phyloP scores from a whole-genome alignment of 2,888 invertebrate species.

The Sphaerophoria rueppellii region DNA sequence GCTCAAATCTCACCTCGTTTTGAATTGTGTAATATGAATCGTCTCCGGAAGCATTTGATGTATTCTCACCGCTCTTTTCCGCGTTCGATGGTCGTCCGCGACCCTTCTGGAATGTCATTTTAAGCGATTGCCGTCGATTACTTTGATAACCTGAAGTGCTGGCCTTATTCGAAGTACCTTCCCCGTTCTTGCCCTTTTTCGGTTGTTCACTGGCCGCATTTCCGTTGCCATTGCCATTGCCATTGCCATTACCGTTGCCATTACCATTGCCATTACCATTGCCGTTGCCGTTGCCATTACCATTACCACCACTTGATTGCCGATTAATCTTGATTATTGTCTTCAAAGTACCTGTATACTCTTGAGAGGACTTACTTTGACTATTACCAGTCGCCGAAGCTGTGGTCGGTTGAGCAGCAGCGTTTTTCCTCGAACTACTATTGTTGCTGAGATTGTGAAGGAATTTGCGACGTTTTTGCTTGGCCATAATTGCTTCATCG shows the following conservation, averaged over 20 bases:
- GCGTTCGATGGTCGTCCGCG: constrained; percentile 84
- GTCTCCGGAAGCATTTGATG: constrained; percentile 76
- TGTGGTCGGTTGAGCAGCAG: constrained; percentile 5
- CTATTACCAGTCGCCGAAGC: constrained; percentile 64
- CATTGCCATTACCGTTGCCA: too few relatives aligned
- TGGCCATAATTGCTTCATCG: constrained; percentile 86
- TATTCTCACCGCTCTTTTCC: constrained; percentile 77
- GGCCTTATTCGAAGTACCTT: constrained; percentile 45
- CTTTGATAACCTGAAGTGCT: constrained; percentile 58
- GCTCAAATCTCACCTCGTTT: constrained; percentile 84
- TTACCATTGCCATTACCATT: constrained; percentile 49
- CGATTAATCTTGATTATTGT: constrained; percentile 91
- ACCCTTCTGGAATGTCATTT: constrained; percentile 91
- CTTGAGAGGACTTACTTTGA: constrained; percentile 77
- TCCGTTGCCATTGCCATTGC: constrained; percentile 51
- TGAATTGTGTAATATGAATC: constrained; percentile 87
- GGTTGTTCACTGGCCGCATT: constrained; percentile 35
- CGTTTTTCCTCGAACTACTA: constrained; percentile 71
- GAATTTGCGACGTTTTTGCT: constrained; percentile 83
- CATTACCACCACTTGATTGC: constrained; percentile 72
- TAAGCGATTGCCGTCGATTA: constrained; percentile 85
- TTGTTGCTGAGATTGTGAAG: constrained; percentile 75
- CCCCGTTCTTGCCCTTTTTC: constrained; percentile 71
- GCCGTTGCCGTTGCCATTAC: neutral
- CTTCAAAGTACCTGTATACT: constrained; percentile 91